Conservation (phyloP, 1,140 invertebrate genomes). For the Lepidostoma basale region DNA sequence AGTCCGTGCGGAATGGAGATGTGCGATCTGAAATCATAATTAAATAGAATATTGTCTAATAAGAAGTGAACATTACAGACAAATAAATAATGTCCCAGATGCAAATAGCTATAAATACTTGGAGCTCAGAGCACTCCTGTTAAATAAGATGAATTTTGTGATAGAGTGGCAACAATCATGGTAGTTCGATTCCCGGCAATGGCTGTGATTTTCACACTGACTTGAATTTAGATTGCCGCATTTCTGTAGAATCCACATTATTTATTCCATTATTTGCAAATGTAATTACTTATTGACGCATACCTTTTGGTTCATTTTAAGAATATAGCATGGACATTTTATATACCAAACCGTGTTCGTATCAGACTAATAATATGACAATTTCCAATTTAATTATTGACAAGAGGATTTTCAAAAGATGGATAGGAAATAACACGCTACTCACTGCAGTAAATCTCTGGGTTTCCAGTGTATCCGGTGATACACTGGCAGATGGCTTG, state of each 20-base stretch:
- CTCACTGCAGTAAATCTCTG: slow-evolving; percentile 71
- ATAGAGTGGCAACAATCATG: too few relatives aligned
- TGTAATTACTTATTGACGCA: not conserved
- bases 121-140: too few relatives aligned
- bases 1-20: slow-evolving; percentile 71
- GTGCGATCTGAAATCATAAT: slow-evolving; percentile 47
- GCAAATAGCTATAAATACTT: too few relatives aligned
- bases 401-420: too few relatives aligned
- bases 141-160: too few relatives aligned
- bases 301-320: not conserved
- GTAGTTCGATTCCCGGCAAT: too few relatives aligned
- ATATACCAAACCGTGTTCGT: slow-evolving; percentile 47
- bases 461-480: slow-evolving; percentile 71
- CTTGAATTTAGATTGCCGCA: too few relatives aligned
- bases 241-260: too few relatives aligned
- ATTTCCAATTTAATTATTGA: slow-evolving; percentile 30
- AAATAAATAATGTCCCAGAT: too few relatives aligned
- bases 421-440: slow-evolving; percentile 29
- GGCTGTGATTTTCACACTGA: too few relatives aligned
- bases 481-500: slow-evolving; percentile 78
- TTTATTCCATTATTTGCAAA: not conserved
- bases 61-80: not conserved
- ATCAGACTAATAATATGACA: slow-evolving; percentile 38
- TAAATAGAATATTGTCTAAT: not conserved
- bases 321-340: slow-evolving; percentile 28